phyloP scores from a whole-genome alignment of 2,797 vertebrate genomes.

The Falco novaeseelandiae region DNA sequence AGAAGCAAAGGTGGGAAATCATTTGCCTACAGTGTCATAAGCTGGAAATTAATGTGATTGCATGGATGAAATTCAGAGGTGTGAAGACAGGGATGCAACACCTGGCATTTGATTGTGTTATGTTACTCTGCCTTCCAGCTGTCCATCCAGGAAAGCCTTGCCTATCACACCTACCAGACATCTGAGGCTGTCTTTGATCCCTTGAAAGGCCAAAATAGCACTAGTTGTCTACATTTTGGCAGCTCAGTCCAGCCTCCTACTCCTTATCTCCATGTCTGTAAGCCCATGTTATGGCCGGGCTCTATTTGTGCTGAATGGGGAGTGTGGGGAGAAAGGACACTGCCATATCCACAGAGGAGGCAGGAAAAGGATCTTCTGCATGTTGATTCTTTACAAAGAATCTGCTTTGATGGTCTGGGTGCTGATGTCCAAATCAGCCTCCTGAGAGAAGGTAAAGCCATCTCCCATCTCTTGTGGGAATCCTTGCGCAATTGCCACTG shows the following conservation, averaged over 20 bases:
- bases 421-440: not conserved
- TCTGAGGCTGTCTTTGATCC: not conserved
- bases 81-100: not conserved
- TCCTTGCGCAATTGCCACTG: rapidly evolving
- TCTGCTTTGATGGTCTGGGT: not conserved
- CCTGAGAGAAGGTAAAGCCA: not conserved
- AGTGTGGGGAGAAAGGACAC: not conserved
- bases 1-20: not conserved
- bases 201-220: not conserved
- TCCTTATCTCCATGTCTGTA: not conserved
- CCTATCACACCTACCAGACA: not conserved
- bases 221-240: not conserved
- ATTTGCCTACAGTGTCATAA: not conserved
- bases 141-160: not conserved
- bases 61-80: not conserved
- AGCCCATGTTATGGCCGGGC: not conserved
- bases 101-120: not conserved
- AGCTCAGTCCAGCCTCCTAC: not conserved
- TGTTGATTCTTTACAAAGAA: not conserved
- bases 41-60: not conserved
- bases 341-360: not conserved
- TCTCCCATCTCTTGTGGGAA: not conserved
- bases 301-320: not conserved
- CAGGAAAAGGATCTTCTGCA: not conserved
- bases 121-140: not conserved